Base-by-base conservation (phyloP, 2,113 vertebrate species). In the Sigmodon hispidus region DNA sequence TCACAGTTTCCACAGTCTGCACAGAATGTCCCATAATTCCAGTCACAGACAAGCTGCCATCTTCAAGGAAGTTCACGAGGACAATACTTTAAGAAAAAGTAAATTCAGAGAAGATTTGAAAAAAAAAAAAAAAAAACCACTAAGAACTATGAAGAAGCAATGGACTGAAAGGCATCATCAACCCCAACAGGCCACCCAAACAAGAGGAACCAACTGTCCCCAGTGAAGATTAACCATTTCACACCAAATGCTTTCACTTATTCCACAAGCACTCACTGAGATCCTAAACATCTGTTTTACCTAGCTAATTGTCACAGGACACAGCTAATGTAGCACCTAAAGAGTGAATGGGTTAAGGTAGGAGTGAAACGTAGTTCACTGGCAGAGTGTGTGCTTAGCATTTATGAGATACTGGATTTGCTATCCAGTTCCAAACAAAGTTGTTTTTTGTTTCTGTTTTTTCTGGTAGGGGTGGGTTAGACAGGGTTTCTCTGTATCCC, bases 1-100 rank as follows among this genome's bases (percentile, higher is more conserved):
- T 97, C 88, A 99, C 89, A 31, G 98, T 63, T 96, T 99, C 87
- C 0, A 99, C 98, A 40, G 98, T 96, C 36, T 98, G 98, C 21
- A 99, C 98, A 0, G 99, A 99, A 1, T 99, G 99, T 92, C 99
- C 99, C 98, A 99, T 98, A 91, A 99, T 93, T 50, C 99, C 98
- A 0, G 94, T 98, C 31, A 99, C 90, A 3, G 96, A 97, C 0
- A 97, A 92, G 0, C 97, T 94, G 17, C 98, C 98, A 0, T 96
- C 95, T 92, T 99, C 98, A 5, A 87, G 89, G 93, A 99, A 98
- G 19, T 97, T 98, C 96, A 99, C 99, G 1, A 99, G 98, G 90
- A 99, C 99, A 67, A 99, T 92, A 59, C 99, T 99, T 48, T 52
- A 93, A 94, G 55, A 83, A 95, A 96, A 96, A 90, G 65, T 43